phyloP scores from a whole-genome alignment of 2,888 invertebrate species.

The Pseudococcus viburni region DNA sequence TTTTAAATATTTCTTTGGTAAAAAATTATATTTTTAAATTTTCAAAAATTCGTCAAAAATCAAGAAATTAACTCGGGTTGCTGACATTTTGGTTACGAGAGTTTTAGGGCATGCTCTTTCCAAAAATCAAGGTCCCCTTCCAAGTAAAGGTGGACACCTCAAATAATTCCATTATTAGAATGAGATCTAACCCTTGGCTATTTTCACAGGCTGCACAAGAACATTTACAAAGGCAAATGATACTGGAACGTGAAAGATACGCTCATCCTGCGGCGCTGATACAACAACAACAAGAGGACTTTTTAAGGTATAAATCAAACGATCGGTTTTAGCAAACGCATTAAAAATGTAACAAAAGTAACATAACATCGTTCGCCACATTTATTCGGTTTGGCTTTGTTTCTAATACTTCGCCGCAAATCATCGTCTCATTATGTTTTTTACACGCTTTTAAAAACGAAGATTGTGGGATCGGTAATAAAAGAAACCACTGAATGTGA shows the following conservation, averaged over 20 bases:
- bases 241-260: slow-evolving; percentile 85
- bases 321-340: background rate
- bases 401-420: slow-evolving; percentile 9
- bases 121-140: too few relatives aligned
- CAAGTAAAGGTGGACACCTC: too few relatives aligned
- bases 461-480: background rate
- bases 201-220: slow-evolving; percentile 80
- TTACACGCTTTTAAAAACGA: slow-evolving; percentile 28
- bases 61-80: too few relatives aligned
- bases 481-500: background rate
- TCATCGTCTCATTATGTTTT: slow-evolving; percentile 5
- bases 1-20: too few relatives aligned
- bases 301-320: slow-evolving; percentile 74
- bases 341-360: background rate
- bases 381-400: slow-evolving; percentile 29
- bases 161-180: too few relatives aligned
- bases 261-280: slow-evolving; percentile 78
- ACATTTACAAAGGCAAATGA: slow-evolving; percentile 86
- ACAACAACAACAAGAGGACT: slow-evolving; percentile 80
- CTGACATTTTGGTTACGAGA: too few relatives aligned
- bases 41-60: too few relatives aligned
- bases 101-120: too few relatives aligned
- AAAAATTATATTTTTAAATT: too few relatives aligned
- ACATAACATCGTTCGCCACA: slow-evolving; percentile 26
- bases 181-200: too few relatives aligned